Conservation (phyloP, 2,888 invertebrate genomes). For the Dioctria rufipes region DNA sequence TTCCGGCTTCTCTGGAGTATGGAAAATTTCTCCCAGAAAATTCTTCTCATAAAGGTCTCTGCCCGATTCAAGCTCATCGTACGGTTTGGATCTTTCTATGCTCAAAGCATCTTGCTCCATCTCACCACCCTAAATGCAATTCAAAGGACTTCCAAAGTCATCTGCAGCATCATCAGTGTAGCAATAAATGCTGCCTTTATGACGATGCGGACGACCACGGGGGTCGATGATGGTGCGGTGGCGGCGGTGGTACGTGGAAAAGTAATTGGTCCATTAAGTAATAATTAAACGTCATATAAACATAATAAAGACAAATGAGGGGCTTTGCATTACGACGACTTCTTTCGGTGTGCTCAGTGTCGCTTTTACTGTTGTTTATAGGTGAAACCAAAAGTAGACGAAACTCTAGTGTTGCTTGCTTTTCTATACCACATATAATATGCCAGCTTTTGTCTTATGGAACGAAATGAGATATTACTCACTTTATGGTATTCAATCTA, state of each 20-base stretch:
- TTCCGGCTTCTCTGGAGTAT: neutral
- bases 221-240: neutral
- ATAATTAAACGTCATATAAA: slow-evolving; percentile 54
- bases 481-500: slow-evolving; percentile 25
- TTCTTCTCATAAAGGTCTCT: neutral
- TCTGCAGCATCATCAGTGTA: slow-evolving; percentile 26
- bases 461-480: neutral
- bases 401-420: neutral
- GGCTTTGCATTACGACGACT: slow-evolving; percentile 47
- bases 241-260: slow-evolving; percentile 39
- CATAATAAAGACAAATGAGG: slow-evolving; percentile 54
- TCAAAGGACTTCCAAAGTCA: slow-evolving; percentile 26
- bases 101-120: neutral
- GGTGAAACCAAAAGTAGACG: slow-evolving; percentile 15
- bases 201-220: neutral
- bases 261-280: slow-evolving; percentile 53
- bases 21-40: neutral
- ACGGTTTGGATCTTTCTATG: no score
- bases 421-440: slow-evolving; percentile 14
- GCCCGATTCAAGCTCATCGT: neutral
- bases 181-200: slow-evolving; percentile 23
- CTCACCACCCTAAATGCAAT: neutral
- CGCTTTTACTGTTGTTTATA: slow-evolving; percentile 10
- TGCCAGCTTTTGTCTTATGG: slow-evolving; percentile 30
- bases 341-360: neutral